Percentiles rank a stretch among this genome's conserved stretches.
These are phyloP conservation scores for Heliangelus exortis DNA, from an alignment of 2,797 vertebrate genomes.

Conservation along the genomic window DNA sequence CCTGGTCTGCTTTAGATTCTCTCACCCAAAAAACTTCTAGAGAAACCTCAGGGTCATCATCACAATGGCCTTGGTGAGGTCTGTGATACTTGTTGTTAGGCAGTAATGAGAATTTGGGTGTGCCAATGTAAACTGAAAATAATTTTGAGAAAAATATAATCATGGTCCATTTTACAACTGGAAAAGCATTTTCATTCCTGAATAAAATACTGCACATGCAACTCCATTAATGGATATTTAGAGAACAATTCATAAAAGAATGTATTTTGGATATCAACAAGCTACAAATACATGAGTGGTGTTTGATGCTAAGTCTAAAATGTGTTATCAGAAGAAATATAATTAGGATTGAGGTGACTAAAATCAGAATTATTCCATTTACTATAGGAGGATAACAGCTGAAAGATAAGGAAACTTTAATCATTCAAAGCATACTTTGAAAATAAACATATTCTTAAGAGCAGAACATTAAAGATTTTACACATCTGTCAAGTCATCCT, in stretches of 20 bases:
- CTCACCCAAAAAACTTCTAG: not conserved
- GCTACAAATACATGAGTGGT: not conserved
- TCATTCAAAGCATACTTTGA: not conserved
- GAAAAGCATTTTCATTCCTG: not conserved
- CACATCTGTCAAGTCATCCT: not conserved
- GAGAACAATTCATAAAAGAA: not conserved
- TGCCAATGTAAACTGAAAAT: not conserved
- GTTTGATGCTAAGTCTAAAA: not conserved
- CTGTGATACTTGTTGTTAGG: not conserved
- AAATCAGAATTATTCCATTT: not conserved
- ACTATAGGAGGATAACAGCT: not conserved
- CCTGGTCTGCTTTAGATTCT: not conserved
- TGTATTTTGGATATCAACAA: not conserved
- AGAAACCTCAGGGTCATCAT: not conserved
- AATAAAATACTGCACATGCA: not conserved
- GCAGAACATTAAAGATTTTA: slow-evolving; percentile 23
- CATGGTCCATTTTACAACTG: not conserved
- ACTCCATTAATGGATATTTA: not conserved
- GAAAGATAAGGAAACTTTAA: not conserved
- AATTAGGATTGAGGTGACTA: not conserved
- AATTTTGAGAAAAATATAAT: not conserved
- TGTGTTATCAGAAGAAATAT: not conserved
- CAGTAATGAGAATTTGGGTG: not conserved
- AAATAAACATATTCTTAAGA: slow-evolving; percentile 19
- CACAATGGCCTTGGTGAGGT: not conserved